phyloP scores from a whole-genome alignment of 1,140 invertebrate species.

The Drosophila insularis region DNA sequence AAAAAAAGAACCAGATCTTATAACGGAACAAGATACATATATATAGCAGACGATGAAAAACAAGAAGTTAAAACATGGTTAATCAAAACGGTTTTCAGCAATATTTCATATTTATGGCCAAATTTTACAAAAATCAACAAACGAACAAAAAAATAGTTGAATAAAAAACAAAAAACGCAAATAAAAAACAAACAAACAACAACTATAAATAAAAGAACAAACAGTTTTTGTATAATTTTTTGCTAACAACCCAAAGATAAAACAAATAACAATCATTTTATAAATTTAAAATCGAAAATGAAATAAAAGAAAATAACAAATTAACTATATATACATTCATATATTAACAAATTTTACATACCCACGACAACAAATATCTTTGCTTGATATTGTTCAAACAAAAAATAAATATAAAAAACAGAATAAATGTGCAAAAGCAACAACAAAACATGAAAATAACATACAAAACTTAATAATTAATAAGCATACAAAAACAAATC shows the following conservation, averaged over 20 bases:
- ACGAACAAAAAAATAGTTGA: constrained; percentile 37
- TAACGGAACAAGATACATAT: constrained; percentile 23
- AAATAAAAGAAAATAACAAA: constrained; percentile 68
- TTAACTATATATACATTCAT: constrained; percentile 57
- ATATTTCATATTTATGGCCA: constrained; percentile 75
- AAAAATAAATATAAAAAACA: constrained; percentile 11
- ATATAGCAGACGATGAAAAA: constrained; percentile 31
- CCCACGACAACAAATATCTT: constrained; percentile 46
- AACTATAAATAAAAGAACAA: constrained; percentile 17
- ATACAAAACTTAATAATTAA: constrained; percentile 28
- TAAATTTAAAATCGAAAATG: constrained; percentile 18
- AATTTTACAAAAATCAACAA: constrained; percentile 65
- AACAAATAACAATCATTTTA: constrained; percentile 12
- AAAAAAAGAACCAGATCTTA: constrained; percentile 33
- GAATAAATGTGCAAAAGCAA: constrained; percentile 54
- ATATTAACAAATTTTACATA: constrained; percentile 73
- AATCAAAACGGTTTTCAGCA: constrained; percentile 78
- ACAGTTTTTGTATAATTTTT: constrained; percentile 71
- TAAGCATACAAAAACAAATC: constrained; percentile 65
- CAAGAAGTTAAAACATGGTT: constrained; percentile 48
- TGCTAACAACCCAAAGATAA: constrained; percentile 74
- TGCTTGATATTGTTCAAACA: constrained; percentile 66
- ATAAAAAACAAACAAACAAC: neutral
- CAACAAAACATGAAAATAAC: constrained; percentile 40
- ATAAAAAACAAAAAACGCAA: constrained; percentile 14